These are phyloP conservation scores for Trogon surrucura DNA, from an alignment of 2,113 vertebrate species.

Conservation along the genomic window DNA sequence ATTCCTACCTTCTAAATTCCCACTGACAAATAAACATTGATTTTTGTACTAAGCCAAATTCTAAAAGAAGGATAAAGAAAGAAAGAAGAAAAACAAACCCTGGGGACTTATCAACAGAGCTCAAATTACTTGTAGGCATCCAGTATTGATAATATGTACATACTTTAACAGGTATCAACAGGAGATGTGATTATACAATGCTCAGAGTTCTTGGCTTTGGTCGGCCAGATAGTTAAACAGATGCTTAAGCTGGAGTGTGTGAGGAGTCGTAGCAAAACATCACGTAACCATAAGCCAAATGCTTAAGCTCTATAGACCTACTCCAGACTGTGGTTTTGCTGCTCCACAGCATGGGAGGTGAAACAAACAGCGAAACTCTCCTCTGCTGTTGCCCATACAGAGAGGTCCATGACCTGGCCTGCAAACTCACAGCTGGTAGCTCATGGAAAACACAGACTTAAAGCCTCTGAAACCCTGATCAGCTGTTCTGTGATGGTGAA, in stretches of 20 bases:
- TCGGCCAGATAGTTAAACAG: not conserved
- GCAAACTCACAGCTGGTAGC: not conserved
- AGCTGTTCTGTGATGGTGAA: not conserved
- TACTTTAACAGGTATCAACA: not conserved
- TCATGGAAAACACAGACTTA: not conserved
- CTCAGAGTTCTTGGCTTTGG: not conserved
- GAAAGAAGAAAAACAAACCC: not conserved
- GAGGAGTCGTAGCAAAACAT: not conserved
- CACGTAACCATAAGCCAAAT: fast-evolving
- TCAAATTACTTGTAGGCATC: not conserved
- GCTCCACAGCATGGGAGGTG: not conserved
- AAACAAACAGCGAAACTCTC: not conserved
- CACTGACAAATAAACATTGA: not conserved
- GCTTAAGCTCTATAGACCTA: not conserved
- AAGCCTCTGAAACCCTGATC: not conserved
- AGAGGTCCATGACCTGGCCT: not conserved
- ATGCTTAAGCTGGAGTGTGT: not conserved
- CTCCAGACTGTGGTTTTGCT: not conserved
- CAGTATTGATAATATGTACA: not conserved
- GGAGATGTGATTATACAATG: not conserved
- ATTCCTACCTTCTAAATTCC: not conserved
- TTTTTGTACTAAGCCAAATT: not conserved
- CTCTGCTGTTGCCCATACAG: not conserved
- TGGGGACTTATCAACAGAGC: not conserved
- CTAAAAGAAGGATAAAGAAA: not conserved